phyloP scores from a whole-genome alignment of 2,797 vertebrate species.

The Cynodonichthys magdalenae region DNA sequence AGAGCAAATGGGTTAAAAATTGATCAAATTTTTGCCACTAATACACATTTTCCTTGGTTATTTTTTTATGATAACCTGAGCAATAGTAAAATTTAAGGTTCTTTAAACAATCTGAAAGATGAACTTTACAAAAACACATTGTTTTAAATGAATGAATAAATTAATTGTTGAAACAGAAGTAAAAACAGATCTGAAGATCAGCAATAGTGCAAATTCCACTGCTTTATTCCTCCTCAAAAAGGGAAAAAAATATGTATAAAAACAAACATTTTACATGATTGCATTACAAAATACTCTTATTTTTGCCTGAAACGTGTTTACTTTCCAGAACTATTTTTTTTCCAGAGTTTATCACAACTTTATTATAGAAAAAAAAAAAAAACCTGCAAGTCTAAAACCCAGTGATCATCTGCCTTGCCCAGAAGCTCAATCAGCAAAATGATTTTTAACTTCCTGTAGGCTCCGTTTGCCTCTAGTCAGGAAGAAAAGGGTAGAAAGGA shows the following conservation, averaged over 20 bases:
- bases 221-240: conserved; percentile 7
- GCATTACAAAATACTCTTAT: not conserved
- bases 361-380: not conserved
- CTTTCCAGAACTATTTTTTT: not conserved
- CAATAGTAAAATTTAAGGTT: no score
- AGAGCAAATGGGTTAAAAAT: no score
- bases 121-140: no score
- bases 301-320: no score
- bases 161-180: no score
- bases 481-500: conserved; percentile 10
- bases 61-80: no score
- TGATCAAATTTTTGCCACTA: no score
- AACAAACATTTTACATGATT: not conserved
- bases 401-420: not conserved
- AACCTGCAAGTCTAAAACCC: not conserved
- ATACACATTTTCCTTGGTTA: no score
- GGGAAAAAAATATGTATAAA: not conserved
- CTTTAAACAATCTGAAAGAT: no score
- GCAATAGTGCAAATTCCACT: not conserved
- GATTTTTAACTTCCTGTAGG: not conserved
- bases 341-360: not conserved
- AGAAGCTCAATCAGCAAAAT: not conserved
- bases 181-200: not conserved
- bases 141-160: no score
- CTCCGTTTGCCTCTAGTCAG: not conserved